phyloP scores from a whole-genome alignment of 1,140 invertebrate genomes.

The Apis cerana region DNA sequence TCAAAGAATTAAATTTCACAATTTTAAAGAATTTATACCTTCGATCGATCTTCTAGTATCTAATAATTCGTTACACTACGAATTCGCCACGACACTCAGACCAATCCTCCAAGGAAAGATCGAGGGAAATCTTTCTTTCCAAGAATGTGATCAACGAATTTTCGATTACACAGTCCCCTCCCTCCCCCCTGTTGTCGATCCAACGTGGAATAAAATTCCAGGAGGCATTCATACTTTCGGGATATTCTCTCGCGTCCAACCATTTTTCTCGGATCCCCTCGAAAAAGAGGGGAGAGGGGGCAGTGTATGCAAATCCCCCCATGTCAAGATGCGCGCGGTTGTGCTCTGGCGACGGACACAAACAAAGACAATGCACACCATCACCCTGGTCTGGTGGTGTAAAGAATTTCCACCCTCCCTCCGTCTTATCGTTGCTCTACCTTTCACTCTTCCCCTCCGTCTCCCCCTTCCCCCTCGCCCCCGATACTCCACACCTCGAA shows the following conservation, averaged over 20 bases:
- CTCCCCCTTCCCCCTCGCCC: too few species aligned
- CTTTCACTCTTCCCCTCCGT: background rate
- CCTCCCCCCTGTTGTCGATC: background rate
- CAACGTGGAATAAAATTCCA: background rate
- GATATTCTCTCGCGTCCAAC: background rate
- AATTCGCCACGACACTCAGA: too few species aligned
- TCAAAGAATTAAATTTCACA: too few species aligned
- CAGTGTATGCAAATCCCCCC: constrained; percentile 56
- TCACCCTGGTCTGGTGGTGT: constrained; percentile 49
- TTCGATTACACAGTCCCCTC: background rate
- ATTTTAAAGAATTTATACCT: too few species aligned
- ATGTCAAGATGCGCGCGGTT: constrained; percentile 18
- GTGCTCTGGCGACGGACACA: constrained; percentile 31
- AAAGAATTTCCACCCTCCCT: constrained; percentile 46
- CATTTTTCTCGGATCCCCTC: background rate
- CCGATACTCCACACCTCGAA: constrained; percentile 48
- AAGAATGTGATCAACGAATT: background rate
- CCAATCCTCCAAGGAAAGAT: too few species aligned
- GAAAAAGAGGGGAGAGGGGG: background rate
- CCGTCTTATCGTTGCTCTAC: background rate
- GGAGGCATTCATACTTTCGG: background rate
- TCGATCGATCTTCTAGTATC: too few species aligned
- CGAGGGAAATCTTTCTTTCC: background rate
- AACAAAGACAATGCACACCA: constrained; percentile 65
- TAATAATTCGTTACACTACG: too few species aligned